Percentiles rank a stretch among this genome's conserved stretches.
These are phyloP conservation scores for Pyrrhosoma nymphula DNA, from an alignment of 2,888 invertebrate genomes.

Conservation along the genomic window DNA sequence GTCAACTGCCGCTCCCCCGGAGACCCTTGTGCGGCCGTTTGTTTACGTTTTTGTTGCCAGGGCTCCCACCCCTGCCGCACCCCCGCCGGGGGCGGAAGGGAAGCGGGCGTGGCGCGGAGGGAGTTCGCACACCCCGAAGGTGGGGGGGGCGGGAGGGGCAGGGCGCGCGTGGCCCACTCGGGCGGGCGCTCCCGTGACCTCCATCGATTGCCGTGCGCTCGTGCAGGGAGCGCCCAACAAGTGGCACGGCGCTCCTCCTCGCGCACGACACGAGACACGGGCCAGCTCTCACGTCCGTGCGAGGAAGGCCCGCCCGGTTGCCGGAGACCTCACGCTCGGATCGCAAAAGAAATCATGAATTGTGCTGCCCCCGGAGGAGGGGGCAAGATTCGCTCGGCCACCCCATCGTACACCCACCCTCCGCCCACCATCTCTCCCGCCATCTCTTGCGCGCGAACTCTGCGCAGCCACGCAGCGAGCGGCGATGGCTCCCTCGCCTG, in stretches of 20 bases:
- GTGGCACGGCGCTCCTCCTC: not conserved
- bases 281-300: too few relatives aligned
- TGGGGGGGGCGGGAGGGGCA: too few relatives aligned
- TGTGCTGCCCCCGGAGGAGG: not conserved
- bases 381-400: too few relatives aligned
- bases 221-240: not conserved
- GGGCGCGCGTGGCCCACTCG: not conserved
- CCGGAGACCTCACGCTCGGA: not conserved
- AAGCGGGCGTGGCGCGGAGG: not conserved
- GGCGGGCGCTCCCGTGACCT: not conserved
- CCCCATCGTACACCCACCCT: not conserved
- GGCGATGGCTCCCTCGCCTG: not conserved
- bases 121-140: too few relatives aligned
- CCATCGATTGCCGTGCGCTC: not conserved
- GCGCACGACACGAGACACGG: too few relatives aligned
- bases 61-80: not conserved
- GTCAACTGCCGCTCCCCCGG: not conserved
- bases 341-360: not conserved
- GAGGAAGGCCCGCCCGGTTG: too few relatives aligned
- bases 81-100: not conserved
- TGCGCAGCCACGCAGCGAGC: not conserved
- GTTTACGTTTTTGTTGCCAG: constrained; percentile 18
- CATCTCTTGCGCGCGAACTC: not conserved
- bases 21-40: not conserved
- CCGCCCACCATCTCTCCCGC: not conserved